Evolutionary conservation across 2,888 invertebrate genomes (phyloP), one percentile per base, ranked within the genome.

Genomic region (Euplagia quadripunctaria): DNA sequence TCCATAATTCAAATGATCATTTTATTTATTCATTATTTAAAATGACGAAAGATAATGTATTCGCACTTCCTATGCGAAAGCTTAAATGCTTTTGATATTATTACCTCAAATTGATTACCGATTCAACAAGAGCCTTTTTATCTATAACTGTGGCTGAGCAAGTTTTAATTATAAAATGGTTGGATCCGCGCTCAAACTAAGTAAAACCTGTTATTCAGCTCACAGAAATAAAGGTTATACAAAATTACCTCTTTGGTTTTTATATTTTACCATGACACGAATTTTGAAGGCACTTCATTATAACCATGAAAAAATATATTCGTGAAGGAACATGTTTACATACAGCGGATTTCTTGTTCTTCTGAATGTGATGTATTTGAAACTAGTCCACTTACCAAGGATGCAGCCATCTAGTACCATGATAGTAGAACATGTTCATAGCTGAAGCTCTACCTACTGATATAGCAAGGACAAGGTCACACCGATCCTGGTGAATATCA

Each of bases 241-340:
- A 17, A 64, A 64, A 65, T n/a, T 49, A 65, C 12, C 9, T 46
- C n/a, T 12, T 20, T 5, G 58, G 12, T 65, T 46, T 20, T 65
- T 65, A 31, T n/a, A 43, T 49, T 43, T 65, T 49, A 20, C 65
- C 49, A 65, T 65, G 65, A 65, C 65, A 65, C 65, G 20, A 65
- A 65, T 65, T 20, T 58, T 58, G 20, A 12, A 20, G 4, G 1
- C 20, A 20, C 20, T 58, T 58, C 9, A 58, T 58, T 58, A 20
- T 58, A 58, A 58, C 58, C 58, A 11, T 58, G 58, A 58, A 58
- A n/a, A 58, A 12, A 58, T 58, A 58, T 20, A 12, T 20, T 58
- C 58, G 58, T 11, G 20, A 58, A 58, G 58, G 20, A 11, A 58
- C 1, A 4, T 20, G 20, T 20, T n/a, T 20, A 58, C 31, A 31